Conservation (phyloP, 2,888 invertebrate species). For the Myopa testacea region DNA sequence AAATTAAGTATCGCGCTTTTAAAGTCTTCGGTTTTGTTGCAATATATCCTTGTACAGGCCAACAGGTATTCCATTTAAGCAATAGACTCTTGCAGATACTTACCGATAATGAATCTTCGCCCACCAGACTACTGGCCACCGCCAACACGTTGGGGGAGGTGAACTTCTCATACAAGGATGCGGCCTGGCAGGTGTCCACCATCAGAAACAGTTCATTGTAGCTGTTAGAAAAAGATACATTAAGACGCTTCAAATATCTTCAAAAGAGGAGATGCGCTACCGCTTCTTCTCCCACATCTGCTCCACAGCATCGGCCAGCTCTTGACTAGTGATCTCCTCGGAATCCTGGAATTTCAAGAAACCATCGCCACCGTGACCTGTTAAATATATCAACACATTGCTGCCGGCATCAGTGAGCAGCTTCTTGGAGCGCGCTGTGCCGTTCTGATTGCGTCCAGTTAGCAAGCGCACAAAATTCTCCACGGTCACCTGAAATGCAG, state of each 20-base stretch:
- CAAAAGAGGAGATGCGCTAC: conserved; percentile 65
- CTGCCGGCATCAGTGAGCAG: conserved; percentile 96
- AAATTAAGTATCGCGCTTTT: not conserved
- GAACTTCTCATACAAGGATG: conserved; percentile 97
- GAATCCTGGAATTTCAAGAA: conserved; percentile 99
- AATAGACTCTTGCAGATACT: conserved; percentile 58
- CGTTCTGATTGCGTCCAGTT: conserved; percentile 91
- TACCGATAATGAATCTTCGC: conserved; percentile 98
- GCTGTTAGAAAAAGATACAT: conserved; percentile 69
- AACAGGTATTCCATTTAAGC: not conserved
- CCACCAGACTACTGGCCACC: conserved; percentile 96
- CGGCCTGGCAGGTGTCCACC: conserved; percentile 99
- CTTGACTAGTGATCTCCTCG: conserved; percentile 98
- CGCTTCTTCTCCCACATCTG: conserved; percentile 99
- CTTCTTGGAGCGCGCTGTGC: conserved; percentile 95
- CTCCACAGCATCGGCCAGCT: conserved; percentile 97
- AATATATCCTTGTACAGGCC: too few relatives aligned
- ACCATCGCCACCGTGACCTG: conserved; percentile 97
- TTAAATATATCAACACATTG: conserved; percentile 96
- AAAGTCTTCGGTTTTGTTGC: not conserved
- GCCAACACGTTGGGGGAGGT: conserved; percentile 98
- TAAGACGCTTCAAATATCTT: not conserved
- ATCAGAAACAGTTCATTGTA: conserved; percentile 99
- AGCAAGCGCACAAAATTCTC: conserved; percentile 97
- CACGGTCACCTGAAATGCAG: conserved; percentile 83